These are phyloP conservation scores for Centropyge bicolor DNA, from an alignment of 2,797 vertebrate species.

Conservation along the genomic window DNA sequence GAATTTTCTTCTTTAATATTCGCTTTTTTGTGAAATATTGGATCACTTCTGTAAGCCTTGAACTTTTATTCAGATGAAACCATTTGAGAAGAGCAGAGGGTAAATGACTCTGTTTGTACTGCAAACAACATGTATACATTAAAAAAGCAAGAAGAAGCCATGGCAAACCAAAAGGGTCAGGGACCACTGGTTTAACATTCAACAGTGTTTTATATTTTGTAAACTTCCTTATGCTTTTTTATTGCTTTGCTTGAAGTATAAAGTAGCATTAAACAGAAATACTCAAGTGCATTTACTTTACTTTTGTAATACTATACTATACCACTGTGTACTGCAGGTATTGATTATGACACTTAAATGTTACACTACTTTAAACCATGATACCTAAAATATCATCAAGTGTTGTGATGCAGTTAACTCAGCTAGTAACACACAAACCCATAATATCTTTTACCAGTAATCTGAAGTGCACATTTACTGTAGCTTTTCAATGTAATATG, in stretches of 20 bases:
- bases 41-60: background rate
- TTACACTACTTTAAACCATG: background rate
- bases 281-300: too few relatives aligned
- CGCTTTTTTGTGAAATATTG: background rate
- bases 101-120: background rate
- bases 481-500: background rate
- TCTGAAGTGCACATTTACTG: background rate
- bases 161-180: too few relatives aligned
- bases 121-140: too few relatives aligned
- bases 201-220: too few relatives aligned
- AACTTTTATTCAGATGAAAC: background rate
- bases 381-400: background rate
- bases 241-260: too few relatives aligned
- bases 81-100: background rate
- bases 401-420: conserved; percentile 1
- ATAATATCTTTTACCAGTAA: background rate
- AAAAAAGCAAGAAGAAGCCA: too few relatives aligned
- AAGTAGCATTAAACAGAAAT: too few relatives aligned
- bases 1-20: background rate
- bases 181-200: too few relatives aligned
- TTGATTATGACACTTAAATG: background rate
- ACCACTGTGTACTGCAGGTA: background rate
- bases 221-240: too few relatives aligned
- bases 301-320: background rate
- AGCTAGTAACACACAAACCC: background rate